Evolutionary conservation across 2,888 invertebrate species (phyloP).

Genomic region (Lasioglossum vierecki): DNA sequence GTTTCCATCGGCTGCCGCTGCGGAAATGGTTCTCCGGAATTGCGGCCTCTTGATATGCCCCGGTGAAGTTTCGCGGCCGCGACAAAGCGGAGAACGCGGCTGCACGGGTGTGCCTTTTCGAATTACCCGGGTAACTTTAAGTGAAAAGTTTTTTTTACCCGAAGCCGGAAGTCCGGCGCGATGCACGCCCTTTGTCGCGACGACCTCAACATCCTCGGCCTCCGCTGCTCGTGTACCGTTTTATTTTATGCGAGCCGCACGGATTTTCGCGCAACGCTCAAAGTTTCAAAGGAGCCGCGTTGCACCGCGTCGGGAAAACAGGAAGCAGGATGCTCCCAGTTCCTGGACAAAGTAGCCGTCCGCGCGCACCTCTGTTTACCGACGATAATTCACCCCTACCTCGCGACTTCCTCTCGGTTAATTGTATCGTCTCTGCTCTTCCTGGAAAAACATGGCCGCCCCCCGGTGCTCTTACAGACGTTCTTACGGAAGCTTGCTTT

Average conservation of each 20-base stretch:
- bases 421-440: slow-evolving; percentile 2
- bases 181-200: slow-evolving; percentile 38
- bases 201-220: background rate
- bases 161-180: background rate
- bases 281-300: slow-evolving; percentile 24
- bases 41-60: slow-evolving; percentile 20
- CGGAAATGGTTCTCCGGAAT: slow-evolving; percentile 20
- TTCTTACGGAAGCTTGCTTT: background rate
- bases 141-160: slow-evolving; percentile 45
- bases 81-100: slow-evolving; percentile 22
- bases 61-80: slow-evolving; percentile 17
- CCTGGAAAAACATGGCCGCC: background rate
- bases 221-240: background rate
- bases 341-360: slow-evolving; percentile 13
- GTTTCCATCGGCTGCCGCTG: background rate
- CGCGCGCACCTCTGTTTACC: background rate
- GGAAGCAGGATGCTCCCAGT: slow-evolving; percentile 8
- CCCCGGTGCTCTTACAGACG: background rate
- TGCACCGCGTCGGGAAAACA: background rate
- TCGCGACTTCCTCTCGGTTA: background rate
- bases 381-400: slow-evolving; percentile 4
- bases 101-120: slow-evolving; percentile 36
- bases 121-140: slow-evolving; percentile 50
- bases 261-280: slow-evolving; percentile 33
- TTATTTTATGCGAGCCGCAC: slow-evolving; percentile 25